These are phyloP conservation scores for Aphodius sticticus DNA, from an alignment of 2,888 invertebrate species.

Conservation along the genomic window DNA sequence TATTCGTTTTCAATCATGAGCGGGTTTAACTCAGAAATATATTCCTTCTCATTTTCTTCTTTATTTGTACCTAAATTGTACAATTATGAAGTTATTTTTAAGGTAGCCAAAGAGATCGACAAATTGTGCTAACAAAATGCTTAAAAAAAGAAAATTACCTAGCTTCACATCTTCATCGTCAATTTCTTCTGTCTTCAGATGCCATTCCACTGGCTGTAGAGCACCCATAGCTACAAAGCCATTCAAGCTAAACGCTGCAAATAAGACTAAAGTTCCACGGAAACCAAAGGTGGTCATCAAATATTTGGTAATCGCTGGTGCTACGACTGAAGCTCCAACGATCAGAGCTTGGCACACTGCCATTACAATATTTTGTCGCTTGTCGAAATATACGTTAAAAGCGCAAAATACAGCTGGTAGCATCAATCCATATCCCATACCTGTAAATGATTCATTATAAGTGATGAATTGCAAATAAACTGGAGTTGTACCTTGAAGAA, in stretches of 20 bases:
- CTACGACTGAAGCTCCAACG: conserved; percentile 72
- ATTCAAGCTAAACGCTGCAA: conserved; percentile 73
- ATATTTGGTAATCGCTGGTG: conserved; percentile 71
- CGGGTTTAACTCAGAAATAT: background rate
- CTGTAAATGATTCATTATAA: background rate
- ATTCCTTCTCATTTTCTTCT: background rate
- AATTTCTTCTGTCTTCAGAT: conserved; percentile 61
- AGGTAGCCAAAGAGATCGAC: conserved; percentile 46
- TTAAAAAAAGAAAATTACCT: background rate
- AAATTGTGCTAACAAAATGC: too few relatives aligned
- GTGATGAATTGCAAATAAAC: background rate
- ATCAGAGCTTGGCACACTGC: conserved; percentile 75
- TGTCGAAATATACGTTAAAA: conserved; percentile 78
- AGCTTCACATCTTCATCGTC: background rate
- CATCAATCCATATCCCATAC: conserved; percentile 74
- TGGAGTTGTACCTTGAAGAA: conserved; percentile 64
- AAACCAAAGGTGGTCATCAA: conserved; percentile 72
- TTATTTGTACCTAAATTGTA: conserved; percentile 9
- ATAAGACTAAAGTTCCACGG: conserved; percentile 72
- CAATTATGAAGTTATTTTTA: conserved; percentile 28
- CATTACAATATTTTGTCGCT: conserved; percentile 76
- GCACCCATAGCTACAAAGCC: conserved; percentile 73
- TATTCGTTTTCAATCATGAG: background rate
- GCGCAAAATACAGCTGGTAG: conserved; percentile 76
- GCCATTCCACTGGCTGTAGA: conserved; percentile 80